Base-by-base conservation (phyloP, 2,888 invertebrate species). In the Leucozona laternaria region DNA sequence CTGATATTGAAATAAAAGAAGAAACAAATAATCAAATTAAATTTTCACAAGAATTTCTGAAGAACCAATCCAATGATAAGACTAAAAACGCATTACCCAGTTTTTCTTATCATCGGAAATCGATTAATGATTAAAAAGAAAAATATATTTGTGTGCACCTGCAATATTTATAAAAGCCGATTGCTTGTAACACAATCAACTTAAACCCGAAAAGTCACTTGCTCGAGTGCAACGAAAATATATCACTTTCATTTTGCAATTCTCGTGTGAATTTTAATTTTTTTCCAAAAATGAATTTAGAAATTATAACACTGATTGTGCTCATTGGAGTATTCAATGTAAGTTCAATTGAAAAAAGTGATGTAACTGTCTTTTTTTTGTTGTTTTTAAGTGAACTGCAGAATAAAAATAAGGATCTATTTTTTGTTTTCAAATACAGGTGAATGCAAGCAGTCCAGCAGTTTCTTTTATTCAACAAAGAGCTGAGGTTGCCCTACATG, bases 31-130 rank as follows among this genome's bases (percentile, higher is more conserved):
- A n/a, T 15, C 6, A 15, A 22, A 53, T 25, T 25, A 5, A 37
- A 0, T 20, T 58, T 58, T 58, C 20, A 58, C 34, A 58, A 58
- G 20, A 57, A 57, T 57, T 57, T 37, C 34, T 58, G 58, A 58
- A 58, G 58, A 58, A 37, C 7, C 17, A n/a, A n/a, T n/a, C 31
- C 11, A 5, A 13, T 13, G 58, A 58, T 58, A 58, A 58, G 34
- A 20, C 58, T 34, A 4, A 34, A 20, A 58, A 20, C 37, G 60
- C 10, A 22, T 40, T 60, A 40, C 37, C 60, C 37, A 60, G 20
- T 60, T 60, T 60, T 60, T 31, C 64, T 66, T 66, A 66, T 66
- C 64, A 48, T 11, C 45, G 45, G 45, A 64, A 64, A 64, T 64
- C 64, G 37, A 62, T 45, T 62, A 15, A 62, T 28, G 58, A 58